These are phyloP conservation scores for Mylabris phalerata DNA, from an alignment of 1,140 invertebrate species.

Conservation along the genomic window DNA sequence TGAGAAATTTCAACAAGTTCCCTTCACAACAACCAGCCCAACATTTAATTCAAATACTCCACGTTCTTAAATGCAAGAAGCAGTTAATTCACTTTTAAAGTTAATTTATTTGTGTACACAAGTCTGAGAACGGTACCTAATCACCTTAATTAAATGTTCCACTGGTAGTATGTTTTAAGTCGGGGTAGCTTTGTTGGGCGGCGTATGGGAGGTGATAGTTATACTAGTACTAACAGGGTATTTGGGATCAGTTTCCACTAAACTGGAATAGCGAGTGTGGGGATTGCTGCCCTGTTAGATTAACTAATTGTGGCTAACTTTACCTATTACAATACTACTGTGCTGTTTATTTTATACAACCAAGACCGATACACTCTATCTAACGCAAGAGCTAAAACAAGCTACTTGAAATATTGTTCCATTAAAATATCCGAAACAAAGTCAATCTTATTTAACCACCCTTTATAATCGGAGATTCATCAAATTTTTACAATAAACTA, in stretches of 20 bases:
- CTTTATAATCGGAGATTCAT: background rate
- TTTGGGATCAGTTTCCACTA: too few relatives aligned
- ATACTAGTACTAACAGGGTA: too few relatives aligned
- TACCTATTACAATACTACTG: slow-evolving; percentile 27
- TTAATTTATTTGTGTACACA: slow-evolving; percentile 42
- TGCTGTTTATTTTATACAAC: slow-evolving; percentile 24
- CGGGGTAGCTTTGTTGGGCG: background rate
- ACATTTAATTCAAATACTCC: slow-evolving; percentile 34
- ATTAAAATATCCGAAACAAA: slow-evolving; percentile 2
- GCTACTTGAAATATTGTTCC: slow-evolving; percentile 9
- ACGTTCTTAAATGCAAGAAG: slow-evolving; percentile 38
- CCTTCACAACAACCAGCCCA: slow-evolving; percentile 27
- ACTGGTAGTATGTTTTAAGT: slow-evolving; percentile 11
- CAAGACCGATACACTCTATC: background rate
- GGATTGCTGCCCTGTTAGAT: slow-evolving; percentile 13
- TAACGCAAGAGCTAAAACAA: background rate
- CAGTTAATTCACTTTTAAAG: slow-evolving; percentile 43
- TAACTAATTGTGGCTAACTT: slow-evolving; percentile 29
- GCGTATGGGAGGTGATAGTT: background rate
- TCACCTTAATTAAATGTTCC: slow-evolving; percentile 40
- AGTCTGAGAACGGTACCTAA: slow-evolving; percentile 35
- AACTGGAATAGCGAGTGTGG: background rate
- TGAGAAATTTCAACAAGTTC: slow-evolving; percentile 37
- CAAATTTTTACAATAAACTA: too few relatives aligned
- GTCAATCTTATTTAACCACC: background rate